These are phyloP conservation scores for Ivindomyrus marchei DNA, from an alignment of 2,113 vertebrate genomes.

Conservation along the genomic window DNA sequence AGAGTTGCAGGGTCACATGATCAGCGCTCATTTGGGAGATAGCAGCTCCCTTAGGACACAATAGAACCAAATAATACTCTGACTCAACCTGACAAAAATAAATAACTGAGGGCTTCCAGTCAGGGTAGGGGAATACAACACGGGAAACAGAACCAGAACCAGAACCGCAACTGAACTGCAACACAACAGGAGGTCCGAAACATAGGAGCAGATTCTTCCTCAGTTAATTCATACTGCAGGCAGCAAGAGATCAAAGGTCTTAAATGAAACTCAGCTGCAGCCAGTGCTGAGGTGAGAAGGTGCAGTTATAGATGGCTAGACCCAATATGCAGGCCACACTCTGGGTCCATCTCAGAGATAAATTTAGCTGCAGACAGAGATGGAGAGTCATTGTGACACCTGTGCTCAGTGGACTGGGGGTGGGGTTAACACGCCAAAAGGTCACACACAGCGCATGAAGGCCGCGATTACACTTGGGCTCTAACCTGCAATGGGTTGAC, in stretches of 20 bases:
- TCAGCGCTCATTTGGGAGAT: too few relatives aligned
- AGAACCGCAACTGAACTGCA: neutral
- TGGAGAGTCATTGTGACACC: neutral
- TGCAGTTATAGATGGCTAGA: neutral
- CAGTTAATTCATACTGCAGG: neutral
- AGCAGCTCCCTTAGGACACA: neutral
- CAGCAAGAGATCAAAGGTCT: neutral
- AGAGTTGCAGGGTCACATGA: neutral
- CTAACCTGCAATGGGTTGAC: neutral
- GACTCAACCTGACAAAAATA: neutral
- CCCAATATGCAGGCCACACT: neutral
- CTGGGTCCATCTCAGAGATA: neutral
- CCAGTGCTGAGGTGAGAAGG: neutral
- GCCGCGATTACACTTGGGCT: neutral
- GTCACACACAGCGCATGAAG: neutral
- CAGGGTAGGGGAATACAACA: neutral
- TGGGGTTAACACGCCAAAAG: neutral
- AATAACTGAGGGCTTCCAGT: neutral
- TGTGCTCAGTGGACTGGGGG: neutral
- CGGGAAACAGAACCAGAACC: neutral
- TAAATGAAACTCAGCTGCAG: neutral
- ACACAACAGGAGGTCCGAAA: neutral
- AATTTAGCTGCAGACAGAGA: neutral
- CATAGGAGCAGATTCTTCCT: neutral
- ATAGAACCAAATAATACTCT: neutral